A percentile compares a stretch with the other conserved stretches of the same genome.
These are phyloP conservation scores for Mythimna vitellina DNA, from an alignment of 2,888 invertebrate species.

Conservation along the genomic window DNA sequence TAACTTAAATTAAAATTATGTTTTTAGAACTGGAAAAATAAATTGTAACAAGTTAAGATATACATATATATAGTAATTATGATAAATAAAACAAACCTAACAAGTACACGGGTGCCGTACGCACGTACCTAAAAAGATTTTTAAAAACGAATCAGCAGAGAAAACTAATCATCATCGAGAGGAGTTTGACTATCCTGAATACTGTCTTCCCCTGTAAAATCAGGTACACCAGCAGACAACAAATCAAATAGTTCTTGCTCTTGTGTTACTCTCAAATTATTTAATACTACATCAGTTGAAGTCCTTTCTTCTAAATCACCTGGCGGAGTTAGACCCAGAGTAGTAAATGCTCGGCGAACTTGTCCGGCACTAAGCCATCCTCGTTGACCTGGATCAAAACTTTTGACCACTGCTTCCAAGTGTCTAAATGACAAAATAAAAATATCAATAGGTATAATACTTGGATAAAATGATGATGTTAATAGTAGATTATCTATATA, in stretches of 20 bases:
- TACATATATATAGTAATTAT: too few species aligned
- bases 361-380: conserved; percentile 84
- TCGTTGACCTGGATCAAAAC: conserved; percentile 85
- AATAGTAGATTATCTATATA: too few species aligned
- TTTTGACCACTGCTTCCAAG: conserved; percentile 82
- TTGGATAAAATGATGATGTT: too few species aligned
- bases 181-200: background rate
- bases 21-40: too few species aligned
- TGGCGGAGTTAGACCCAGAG: conserved; percentile 75
- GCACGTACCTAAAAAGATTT: too few species aligned
- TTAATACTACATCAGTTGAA: conserved; percentile 71
- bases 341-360: conserved; percentile 78
- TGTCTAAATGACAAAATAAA: conserved; percentile 70
- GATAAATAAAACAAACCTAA: too few species aligned
- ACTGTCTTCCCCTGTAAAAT: conserved; percentile 6
- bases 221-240: conserved; percentile 66
- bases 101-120: too few species aligned
- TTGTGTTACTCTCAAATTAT: conserved; percentile 73
- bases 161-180: background rate
- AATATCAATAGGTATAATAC: background rate
- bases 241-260: conserved; percentile 72
- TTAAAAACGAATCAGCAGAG: background rate
- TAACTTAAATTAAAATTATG: too few species aligned
- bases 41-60: too few species aligned
- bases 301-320: conserved; percentile 71